Base-by-base conservation (phyloP, 2,797 vertebrate genomes). In the Mionectes olivaceus region DNA sequence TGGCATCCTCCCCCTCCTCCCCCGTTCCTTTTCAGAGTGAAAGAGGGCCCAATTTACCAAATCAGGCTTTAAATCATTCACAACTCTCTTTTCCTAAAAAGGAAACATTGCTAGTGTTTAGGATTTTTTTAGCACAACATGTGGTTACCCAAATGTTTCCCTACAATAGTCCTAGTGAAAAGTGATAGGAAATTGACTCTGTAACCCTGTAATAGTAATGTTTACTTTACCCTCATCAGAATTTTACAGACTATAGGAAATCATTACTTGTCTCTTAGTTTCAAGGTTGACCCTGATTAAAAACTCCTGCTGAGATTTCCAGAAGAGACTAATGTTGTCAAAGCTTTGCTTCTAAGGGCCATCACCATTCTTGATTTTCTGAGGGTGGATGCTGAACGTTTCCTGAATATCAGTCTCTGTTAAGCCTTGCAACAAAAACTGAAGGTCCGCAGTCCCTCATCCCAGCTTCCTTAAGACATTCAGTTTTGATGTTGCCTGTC, bases 161-260 rank as follows among this genome's bases (percentile, higher is more conserved):
- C 52, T 90, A 89, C 84, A 92, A 96, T 74, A 94, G 77, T 19
- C n/a, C 77, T 78, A 91, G 83, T 95, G 87, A 95, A 95, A 92
- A 96, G 88, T 83, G 91, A 94, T 95, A 87, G 93, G 95, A 96
- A 95, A 95, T 95, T 82, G 87, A 94, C 74, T 95, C 75, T 77
- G 80, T 93, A 95, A 92, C 71, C 73, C 65, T 85, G 76, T 71
- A 95, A 94, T 77, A 83, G 24, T 61, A 79, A 65, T 86, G 84
- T 93, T 97, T 96, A 95, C 76, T 94, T 94, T 93, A 87, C 76
- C 69, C 76, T 90, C 79, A 94, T 85, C 52, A 63, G 75, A 89
- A 93, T 90, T 92, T 94, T 91, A 77, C 68, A 93, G 78, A 89
- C 86, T 83, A 83, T 90, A 95, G 82, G 92, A 96, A 93, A 97